phyloP scores from a whole-genome alignment of 2,888 invertebrate genomes.

The Drosophila helvetica region DNA sequence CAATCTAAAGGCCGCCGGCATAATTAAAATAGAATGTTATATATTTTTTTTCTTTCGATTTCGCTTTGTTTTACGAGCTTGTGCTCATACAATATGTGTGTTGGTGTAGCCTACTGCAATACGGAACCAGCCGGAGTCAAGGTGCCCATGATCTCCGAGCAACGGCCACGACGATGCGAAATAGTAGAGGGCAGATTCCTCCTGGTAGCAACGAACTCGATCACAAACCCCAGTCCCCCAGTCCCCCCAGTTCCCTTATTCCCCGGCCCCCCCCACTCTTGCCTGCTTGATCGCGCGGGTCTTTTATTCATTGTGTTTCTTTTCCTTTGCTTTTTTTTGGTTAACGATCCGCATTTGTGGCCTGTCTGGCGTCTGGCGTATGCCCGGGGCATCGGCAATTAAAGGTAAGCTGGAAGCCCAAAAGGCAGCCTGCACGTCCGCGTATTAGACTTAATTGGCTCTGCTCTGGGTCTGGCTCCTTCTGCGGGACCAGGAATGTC shows the following conservation, averaged over 20 bases:
- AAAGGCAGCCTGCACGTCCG: conserved; percentile 26
- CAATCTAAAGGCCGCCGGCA: conserved; percentile 66
- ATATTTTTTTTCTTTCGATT: conserved; percentile 15
- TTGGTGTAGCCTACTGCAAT: conserved; percentile 46
- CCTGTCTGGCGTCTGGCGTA: conserved; percentile 44
- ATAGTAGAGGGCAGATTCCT: conserved; percentile 42
- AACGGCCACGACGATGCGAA: conserved; percentile 32
- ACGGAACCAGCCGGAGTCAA: conserved; percentile 75
- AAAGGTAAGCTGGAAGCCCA: conserved; percentile 48
- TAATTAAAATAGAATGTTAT: conserved; percentile 68
- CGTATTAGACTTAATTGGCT: conserved; percentile 67
- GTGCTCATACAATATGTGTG: conserved; percentile 5
- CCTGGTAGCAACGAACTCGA: conserved; percentile 56
- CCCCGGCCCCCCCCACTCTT: background rate
- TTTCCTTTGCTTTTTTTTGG: conserved; percentile 8
- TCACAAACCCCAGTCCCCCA: conserved; percentile 23
- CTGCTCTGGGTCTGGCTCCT: conserved; percentile 37
- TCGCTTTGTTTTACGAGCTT: conserved; percentile 6
- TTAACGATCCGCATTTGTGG: conserved; percentile 9
- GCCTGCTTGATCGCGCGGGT: conserved; percentile 5
- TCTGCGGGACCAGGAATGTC: conserved; percentile 5
- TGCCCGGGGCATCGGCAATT: conserved; percentile 42
- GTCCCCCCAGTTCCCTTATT: background rate
- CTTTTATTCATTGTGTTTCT: conserved; percentile 23
- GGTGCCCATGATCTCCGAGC: conserved; percentile 45